These are phyloP conservation scores for Philereme vetulata DNA, from an alignment of 2,888 invertebrate species.

Conservation along the genomic window DNA sequence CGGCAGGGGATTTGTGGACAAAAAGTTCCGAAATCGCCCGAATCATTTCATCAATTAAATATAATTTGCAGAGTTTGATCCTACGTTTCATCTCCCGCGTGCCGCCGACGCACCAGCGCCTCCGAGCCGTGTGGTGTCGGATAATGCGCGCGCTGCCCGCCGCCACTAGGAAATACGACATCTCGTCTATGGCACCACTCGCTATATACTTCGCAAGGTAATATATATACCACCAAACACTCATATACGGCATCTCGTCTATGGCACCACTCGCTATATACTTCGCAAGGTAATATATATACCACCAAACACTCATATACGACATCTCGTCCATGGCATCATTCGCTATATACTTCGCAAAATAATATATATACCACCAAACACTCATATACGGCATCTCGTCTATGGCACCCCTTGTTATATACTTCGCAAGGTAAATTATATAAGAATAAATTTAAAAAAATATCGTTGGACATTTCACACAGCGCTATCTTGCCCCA, in stretches of 20 bases:
- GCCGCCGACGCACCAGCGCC: conserved; percentile 62
- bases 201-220: conserved; percentile 80
- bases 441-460: too few species aligned
- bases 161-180: conserved; percentile 77
- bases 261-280: too few species aligned
- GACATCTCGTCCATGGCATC: neutral
- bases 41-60: too few species aligned
- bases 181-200: conserved; percentile 76
- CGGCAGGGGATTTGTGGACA: too few species aligned
- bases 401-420: neutral
- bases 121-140: conserved; percentile 41
- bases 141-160: conserved; percentile 83
- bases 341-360: neutral
- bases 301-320: too few species aligned
- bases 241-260: too few species aligned
- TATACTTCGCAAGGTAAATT: neutral
- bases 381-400: too few species aligned
- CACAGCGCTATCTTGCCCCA: too few species aligned
- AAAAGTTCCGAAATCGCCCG: too few species aligned
- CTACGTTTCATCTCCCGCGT: conserved; percentile 86
- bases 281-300: too few species aligned
- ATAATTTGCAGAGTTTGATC: conserved; percentile 82
- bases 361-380: too few species aligned
- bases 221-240: conserved; percentile 23
- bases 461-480: too few species aligned